phyloP scores from a whole-genome alignment of 2,113 vertebrate species.

The Clarias magur region DNA sequence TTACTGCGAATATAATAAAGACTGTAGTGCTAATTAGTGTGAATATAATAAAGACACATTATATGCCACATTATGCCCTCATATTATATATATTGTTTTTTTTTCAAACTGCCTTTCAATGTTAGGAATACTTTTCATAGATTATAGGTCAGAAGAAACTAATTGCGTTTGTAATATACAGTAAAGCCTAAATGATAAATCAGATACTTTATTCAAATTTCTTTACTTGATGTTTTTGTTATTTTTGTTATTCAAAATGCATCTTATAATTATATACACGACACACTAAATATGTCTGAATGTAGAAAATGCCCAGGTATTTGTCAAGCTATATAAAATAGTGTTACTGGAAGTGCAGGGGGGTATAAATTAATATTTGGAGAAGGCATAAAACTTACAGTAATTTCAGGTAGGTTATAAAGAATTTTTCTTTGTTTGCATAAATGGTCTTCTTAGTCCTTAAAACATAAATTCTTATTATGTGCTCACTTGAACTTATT shows the following conservation, averaged over 20 bases:
- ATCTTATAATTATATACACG: not conserved
- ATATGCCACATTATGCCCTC: too few relatives aligned
- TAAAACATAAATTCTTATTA: not conserved
- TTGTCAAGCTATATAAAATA: slow-evolving; percentile 2
- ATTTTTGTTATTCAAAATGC: not conserved
- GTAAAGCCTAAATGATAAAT: not conserved
- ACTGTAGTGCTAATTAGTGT: too few relatives aligned
- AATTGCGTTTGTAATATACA: not conserved
- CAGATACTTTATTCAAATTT: not conserved
- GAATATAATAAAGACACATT: too few relatives aligned
- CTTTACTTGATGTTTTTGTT: not conserved
- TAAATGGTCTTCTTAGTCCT: not conserved
- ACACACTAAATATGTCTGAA: not conserved
- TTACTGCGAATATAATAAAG: too few relatives aligned
- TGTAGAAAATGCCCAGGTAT: not conserved
- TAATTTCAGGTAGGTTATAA: slow-evolving; percentile 39
- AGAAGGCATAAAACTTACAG: slow-evolving; percentile 42
- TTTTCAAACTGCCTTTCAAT: not conserved
- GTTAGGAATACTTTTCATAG: not conserved
- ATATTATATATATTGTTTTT: not conserved
- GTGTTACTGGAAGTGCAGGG: slow-evolving; percentile 37
- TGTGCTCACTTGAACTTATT: not conserved
- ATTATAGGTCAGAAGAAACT: not conserved
- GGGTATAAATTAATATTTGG: slow-evolving; percentile 47
- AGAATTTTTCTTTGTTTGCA: not conserved